These are phyloP conservation scores for Eulemur rubriventer DNA, from an alignment of 2,797 vertebrate species.

Conservation along the genomic window DNA sequence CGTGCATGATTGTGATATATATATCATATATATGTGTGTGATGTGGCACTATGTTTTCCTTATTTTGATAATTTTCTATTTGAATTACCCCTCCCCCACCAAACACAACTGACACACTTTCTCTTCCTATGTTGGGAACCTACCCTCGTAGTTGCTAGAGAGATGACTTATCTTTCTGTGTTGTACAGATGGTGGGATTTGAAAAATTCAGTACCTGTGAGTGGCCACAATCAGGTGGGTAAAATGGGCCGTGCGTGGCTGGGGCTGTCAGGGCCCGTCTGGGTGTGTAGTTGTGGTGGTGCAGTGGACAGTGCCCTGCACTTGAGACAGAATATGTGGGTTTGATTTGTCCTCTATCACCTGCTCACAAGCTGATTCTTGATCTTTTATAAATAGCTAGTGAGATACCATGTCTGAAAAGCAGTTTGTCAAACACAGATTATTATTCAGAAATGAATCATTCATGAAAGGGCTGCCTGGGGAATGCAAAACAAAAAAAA, in stretches of 20 bases:
- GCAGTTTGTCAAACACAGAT: neutral
- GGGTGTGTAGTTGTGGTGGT: neutral
- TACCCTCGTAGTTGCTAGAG: neutral
- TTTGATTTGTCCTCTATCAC: neutral
- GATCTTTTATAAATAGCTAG: neutral
- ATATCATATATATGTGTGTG: neutral
- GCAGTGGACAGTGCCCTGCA: neutral
- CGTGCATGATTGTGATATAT: too few relatives aligned
- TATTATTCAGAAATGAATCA: neutral
- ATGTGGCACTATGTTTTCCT: neutral
- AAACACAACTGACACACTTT: neutral
- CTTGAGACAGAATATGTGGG: neutral
- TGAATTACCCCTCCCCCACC: neutral
- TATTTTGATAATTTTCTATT: neutral
- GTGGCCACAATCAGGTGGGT: neutral
- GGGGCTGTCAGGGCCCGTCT: neutral
- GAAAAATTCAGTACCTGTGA: neutral
- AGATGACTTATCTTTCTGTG: neutral
- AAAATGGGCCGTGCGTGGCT: neutral
- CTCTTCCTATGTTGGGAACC: neutral
- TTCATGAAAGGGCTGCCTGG: neutral
- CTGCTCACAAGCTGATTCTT: neutral
- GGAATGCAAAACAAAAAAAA: neutral
- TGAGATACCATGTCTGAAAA: neutral
- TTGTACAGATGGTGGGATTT: neutral